Evolutionary conservation across 1,140 invertebrate species (phyloP).

Genomic region (Saccostrea cuccullata): DNA sequence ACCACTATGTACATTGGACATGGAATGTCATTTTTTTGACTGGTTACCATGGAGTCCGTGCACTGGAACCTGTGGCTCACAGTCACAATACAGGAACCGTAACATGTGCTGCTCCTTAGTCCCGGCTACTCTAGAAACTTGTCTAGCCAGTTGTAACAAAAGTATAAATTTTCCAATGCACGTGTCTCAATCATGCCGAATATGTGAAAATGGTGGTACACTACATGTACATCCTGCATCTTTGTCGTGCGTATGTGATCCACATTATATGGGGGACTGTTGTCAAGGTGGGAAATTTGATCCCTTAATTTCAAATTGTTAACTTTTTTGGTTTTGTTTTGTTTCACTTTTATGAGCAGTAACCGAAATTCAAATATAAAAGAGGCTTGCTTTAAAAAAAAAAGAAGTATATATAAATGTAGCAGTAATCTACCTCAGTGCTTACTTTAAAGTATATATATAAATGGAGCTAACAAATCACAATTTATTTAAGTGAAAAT

Average conservation of each 20-base stretch:
- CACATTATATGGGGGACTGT: background rate
- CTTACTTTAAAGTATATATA: too few relatives aligned
- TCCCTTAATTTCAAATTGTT: too few relatives aligned
- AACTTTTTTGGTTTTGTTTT: too few relatives aligned
- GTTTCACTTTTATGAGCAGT: too few relatives aligned
- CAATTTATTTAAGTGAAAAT: too few relatives aligned
- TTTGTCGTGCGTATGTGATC: background rate
- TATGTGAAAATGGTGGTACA: background rate
- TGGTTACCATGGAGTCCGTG: background rate
- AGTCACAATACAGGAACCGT: background rate
- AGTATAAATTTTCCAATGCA: background rate
- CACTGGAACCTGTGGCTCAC: background rate
- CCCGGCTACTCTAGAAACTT: background rate
- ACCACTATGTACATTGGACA: too few relatives aligned
- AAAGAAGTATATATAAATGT: too few relatives aligned
- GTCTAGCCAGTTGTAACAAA: background rate
- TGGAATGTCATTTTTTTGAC: background rate
- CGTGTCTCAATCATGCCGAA: background rate
- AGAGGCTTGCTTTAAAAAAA: too few relatives aligned
- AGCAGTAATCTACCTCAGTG: too few relatives aligned
- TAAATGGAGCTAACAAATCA: too few relatives aligned
- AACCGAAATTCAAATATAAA: too few relatives aligned
- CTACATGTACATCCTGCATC: background rate
- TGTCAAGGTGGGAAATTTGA: background rate
- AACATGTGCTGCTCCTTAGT: background rate